These are phyloP conservation scores for zebrafish (Danio rerio) DNA, from an alignment of 2,113 vertebrate species.

Conservation along the genomic window DNA sequence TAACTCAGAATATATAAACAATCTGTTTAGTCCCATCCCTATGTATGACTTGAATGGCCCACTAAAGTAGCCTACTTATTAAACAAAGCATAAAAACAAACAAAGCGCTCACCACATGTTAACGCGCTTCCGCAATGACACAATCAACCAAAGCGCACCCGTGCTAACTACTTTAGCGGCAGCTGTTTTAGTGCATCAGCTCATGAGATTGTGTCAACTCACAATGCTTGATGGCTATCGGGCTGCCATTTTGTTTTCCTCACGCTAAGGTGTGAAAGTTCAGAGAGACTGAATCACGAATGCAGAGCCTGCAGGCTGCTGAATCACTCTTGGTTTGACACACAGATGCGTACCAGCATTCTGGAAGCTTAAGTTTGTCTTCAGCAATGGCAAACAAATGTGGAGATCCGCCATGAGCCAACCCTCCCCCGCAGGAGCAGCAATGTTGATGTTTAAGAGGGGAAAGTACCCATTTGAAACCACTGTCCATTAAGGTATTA, in stretches of 20 bases:
- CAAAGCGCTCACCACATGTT: not conserved
- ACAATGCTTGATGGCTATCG: conserved; percentile 22
- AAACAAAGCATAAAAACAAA: conserved; percentile 3
- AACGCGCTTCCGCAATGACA: conserved; percentile 9
- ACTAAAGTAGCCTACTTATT: not conserved
- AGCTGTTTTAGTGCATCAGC: conserved; percentile 3
- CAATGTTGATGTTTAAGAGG: conserved; percentile 51
- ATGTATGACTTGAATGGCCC: not conserved
- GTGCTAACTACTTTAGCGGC: conserved; percentile 3
- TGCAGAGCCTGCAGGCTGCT: conserved; percentile 35
- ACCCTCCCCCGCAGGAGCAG: conserved; percentile 6
- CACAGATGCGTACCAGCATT: conserved; percentile 43
- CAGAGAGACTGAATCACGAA: conserved; percentile 54
- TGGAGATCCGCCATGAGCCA: conserved; percentile 19
- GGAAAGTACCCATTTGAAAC: conserved; percentile 60
- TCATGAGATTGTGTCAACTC: conserved; percentile 9
- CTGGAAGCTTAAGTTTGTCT: conserved; percentile 7
- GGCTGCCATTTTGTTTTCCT: conserved; percentile 55
- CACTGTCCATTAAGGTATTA: conserved; percentile 60
- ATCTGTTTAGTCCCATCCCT: not conserved
- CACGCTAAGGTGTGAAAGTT: conserved; percentile 49
- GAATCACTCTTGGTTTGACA: conserved; percentile 58
- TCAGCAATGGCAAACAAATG: conserved; percentile 23
- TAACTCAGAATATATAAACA: not conserved
- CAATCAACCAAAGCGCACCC: conserved; percentile 6